These are phyloP conservation scores for Sebastes aleutianus DNA, from an alignment of 2,797 vertebrate species.

Conservation along the genomic window DNA sequence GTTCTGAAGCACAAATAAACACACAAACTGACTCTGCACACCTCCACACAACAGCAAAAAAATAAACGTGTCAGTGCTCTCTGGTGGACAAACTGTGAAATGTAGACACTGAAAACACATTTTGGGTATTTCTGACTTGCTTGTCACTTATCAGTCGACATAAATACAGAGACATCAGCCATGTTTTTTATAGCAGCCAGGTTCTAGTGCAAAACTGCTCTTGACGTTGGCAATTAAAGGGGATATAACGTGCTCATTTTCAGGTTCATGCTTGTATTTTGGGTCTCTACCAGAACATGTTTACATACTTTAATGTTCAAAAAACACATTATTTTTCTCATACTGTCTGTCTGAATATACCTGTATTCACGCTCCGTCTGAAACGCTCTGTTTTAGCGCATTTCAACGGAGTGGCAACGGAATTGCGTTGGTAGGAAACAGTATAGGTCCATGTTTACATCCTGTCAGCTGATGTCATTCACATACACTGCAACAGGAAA, in stretches of 20 bases:
- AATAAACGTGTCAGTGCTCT: background rate
- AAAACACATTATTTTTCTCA: too few relatives aligned
- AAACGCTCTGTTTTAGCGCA: rapidly evolving
- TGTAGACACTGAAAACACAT: background rate
- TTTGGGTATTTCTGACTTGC: background rate
- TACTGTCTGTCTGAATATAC: too few relatives aligned
- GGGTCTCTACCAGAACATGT: too few relatives aligned
- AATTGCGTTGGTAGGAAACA: too few relatives aligned
- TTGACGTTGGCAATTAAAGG: background rate
- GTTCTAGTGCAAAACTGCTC: background rate
- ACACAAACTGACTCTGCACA: too few relatives aligned
- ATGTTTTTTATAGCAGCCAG: background rate
- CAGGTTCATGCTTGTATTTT: too few relatives aligned
- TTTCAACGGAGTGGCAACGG: rapidly evolving
- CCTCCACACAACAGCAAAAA: background rate
- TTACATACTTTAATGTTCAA: too few relatives aligned
- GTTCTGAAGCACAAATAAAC: too few relatives aligned
- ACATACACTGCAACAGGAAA: too few relatives aligned
- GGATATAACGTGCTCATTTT: too few relatives aligned
- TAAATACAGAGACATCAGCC: background rate
- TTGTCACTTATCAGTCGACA: background rate
- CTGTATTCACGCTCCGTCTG: too few relatives aligned
- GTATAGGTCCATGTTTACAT: rapidly evolving
- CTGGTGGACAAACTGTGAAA: slow-evolving; percentile 2
- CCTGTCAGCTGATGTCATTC: too few relatives aligned